A percentile compares a stretch with the other conserved stretches of the same genome.
phyloP scores from a whole-genome alignment of 2,797 vertebrate genomes.

The Sebastes steindachneri region DNA sequence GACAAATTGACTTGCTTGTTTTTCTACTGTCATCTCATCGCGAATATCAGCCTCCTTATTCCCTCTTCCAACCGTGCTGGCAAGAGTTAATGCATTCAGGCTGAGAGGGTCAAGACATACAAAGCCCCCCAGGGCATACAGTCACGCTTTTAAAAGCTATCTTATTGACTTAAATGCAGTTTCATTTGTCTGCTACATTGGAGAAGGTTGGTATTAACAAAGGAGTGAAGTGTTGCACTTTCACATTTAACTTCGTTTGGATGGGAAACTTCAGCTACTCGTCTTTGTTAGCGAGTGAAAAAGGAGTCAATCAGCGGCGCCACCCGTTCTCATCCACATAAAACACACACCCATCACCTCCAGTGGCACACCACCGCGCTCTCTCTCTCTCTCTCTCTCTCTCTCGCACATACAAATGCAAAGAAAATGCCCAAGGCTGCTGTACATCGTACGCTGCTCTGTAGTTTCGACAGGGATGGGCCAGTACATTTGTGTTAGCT shows the following conservation, averaged over 20 bases:
- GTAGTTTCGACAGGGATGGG: conserved; percentile 17
- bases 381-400: not conserved
- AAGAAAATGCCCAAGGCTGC: conserved; percentile 38
- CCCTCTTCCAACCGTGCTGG: conserved; percentile 6
- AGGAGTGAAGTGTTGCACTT: conserved; percentile 38
- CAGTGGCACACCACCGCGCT: not conserved
- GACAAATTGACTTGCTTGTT: conserved; percentile 70
- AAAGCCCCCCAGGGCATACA: conserved; percentile 18
- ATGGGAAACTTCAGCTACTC: conserved; percentile 49
- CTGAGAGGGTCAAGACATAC: conserved; percentile 29
- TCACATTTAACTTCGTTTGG: conserved; percentile 64
- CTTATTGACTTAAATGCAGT: conserved; percentile 62
- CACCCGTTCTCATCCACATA: conserved; percentile 20
- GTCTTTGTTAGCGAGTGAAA: conserved; percentile 61
- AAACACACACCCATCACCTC: conserved; percentile 15
- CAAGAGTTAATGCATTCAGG: conserved; percentile 28
- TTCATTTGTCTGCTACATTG: conserved; percentile 54
- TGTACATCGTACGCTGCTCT: not conserved
- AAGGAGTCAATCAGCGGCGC: conserved; percentile 11
- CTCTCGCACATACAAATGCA: conserved; percentile 20
- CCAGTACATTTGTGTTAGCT: conserved; percentile 61
- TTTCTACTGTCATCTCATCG: conserved; percentile 52
- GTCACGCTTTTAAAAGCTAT: conserved; percentile 40
- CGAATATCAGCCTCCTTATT: conserved; percentile 33
- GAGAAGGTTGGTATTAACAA: conserved; percentile 28